A percentile compares a stretch with the other conserved stretches of the same genome.
These are phyloP conservation scores for Acanthisitta chloris DNA, from an alignment of 2,113 vertebrate genomes.

Conservation along the genomic window DNA sequence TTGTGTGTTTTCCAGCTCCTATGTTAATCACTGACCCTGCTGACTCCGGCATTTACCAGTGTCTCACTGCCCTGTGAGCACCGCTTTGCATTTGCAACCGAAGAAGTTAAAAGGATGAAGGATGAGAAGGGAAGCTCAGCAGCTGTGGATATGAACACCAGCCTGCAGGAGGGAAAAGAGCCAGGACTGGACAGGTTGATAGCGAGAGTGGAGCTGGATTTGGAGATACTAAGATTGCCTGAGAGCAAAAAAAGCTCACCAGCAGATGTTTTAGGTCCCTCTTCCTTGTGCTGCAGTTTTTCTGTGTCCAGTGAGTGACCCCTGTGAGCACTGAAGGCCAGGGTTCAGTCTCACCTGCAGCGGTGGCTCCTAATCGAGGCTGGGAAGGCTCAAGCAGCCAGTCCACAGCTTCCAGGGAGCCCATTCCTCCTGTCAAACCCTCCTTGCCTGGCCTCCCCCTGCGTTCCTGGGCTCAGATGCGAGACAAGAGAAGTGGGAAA, in stretches of 20 bases:
- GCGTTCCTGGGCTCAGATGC: not conserved
- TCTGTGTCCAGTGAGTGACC: not conserved
- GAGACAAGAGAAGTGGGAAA: not conserved
- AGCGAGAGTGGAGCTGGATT: not conserved
- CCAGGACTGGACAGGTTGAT: not conserved
- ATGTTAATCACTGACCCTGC: conserved; percentile 67
- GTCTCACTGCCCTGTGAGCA: conserved; percentile 58
- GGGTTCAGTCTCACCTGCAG: not conserved
- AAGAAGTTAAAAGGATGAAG: conserved; percentile 59
- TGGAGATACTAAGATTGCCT: not conserved
- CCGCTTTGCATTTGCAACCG: conserved; percentile 44
- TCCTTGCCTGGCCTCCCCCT: not conserved
- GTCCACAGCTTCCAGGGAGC: conserved; percentile 4
- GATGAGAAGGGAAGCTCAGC: conserved; percentile 3
- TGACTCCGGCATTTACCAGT: conserved; percentile 61
- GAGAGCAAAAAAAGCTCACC: not conserved
- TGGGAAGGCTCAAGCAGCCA: not conserved
- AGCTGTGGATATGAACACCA: conserved; percentile 28
- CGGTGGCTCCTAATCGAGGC: not conserved
- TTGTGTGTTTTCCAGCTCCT: conserved; percentile 67
- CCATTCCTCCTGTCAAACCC: not conserved
- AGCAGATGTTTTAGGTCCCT: not conserved
- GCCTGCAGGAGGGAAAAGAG: not conserved
- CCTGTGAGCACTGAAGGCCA: not conserved
- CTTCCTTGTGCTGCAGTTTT: not conserved